Conservation (phyloP, 2,113 vertebrate genomes). For the Oncorhynchus gorbuscha region DNA sequence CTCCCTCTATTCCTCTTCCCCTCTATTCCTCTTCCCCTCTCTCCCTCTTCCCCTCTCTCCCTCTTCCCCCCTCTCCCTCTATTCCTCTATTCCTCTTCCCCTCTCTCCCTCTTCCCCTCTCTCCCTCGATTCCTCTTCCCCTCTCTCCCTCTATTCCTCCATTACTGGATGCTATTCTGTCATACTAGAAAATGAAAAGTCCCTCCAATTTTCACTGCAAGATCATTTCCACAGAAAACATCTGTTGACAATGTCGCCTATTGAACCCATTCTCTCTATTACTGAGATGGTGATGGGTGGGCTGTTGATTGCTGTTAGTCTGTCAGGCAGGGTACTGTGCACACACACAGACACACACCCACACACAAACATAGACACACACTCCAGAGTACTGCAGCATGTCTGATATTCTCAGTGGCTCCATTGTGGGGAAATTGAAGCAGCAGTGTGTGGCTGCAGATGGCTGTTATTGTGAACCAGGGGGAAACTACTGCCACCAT, state of each 20-base stretch:
- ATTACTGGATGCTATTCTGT: background rate
- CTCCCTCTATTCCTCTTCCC: background rate
- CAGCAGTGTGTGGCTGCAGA: constrained; percentile 46
- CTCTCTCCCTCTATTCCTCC: background rate
- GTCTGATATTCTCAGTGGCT: constrained; percentile 39
- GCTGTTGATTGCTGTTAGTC: constrained; percentile 69
- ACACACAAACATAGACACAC: no score
- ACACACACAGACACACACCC: no score
- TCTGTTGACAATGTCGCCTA: constrained; percentile 58
- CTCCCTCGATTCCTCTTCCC: background rate
- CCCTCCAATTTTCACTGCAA: constrained; percentile 29
- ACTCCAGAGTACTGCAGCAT: constrained; percentile 31
- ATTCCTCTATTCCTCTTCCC: background rate
- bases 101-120: no score
- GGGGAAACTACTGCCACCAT: constrained; percentile 59
- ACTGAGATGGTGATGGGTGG: constrained; percentile 45
- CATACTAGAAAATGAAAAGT: constrained; percentile 11
- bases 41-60: background rate
- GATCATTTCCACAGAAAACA: constrained; percentile 39
- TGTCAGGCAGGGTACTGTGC: constrained; percentile 12
- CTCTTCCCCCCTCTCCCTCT: background rate
- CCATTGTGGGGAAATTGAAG: constrained; percentile 57
- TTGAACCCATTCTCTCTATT: constrained; percentile 56
- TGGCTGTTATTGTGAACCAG: constrained; percentile 62
- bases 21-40: background rate